A percentile compares a stretch with the other conserved stretches of the same genome.
Evolutionary conservation across 2,888 invertebrate species (phyloP).

Genomic region (Girardia tigrina): DNA sequence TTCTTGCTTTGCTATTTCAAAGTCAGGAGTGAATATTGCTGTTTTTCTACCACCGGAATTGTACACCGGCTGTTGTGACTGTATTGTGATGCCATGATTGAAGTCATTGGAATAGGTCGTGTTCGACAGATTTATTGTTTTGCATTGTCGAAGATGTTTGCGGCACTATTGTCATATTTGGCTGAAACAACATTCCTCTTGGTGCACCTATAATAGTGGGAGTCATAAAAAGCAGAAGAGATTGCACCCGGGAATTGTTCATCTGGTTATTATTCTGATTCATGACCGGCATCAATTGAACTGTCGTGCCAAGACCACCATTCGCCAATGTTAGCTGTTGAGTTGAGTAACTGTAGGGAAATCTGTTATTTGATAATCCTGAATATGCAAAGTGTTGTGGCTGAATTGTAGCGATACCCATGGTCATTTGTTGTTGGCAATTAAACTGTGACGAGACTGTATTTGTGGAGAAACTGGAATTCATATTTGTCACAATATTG

Average conservation of each 20-base stretch:
- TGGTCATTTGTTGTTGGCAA: conserved; percentile 7
- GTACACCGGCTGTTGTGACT: too few relatives aligned
- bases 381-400: conserved; percentile 1
- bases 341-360: neutral
- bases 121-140: conserved; percentile 2
- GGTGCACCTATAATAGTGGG: neutral
- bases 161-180: neutral
- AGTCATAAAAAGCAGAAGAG: neutral
- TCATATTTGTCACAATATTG: neutral
- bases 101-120: neutral
- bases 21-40: neutral
- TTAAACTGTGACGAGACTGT: neutral
- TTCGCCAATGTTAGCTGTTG: neutral
- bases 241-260: neutral
- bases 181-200: neutral
- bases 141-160: neutral
- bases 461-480: neutral
- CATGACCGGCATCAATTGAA: neutral
- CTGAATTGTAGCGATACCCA: conserved; percentile 2
- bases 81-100: neutral
- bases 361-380: neutral
- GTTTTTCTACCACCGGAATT: too few relatives aligned
- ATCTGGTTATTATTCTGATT: neutral
- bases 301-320: neutral
- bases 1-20: neutral